Evolutionary conservation across 2,113 vertebrate species (phyloP), one percentile per base, ranked within the genome.

Genomic region (Percina caprodes): DNA sequence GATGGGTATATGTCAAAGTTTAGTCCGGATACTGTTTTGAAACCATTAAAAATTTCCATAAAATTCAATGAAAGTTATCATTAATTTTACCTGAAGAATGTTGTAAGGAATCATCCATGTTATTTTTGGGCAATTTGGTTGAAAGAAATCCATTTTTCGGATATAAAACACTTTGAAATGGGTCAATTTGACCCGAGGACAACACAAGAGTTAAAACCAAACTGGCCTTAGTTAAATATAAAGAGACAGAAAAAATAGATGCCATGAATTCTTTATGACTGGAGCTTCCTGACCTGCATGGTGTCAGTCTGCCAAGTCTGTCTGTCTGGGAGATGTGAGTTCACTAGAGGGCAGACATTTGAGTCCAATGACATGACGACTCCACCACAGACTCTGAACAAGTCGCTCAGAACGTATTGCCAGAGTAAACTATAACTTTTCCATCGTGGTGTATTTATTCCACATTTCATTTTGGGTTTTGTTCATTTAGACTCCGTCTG

Each of bases 401-500:
- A 60, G 52, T 72, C 59, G 26, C 9, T 30, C 61, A 67, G 77
- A 42, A 71, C 24, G 12, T 4, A 15, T 7, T 59, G 82, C 87
- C 83, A 86, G 69, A 86, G 46, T 51, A 89, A 91, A 91, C 76
- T 74, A 4, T 52, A 62, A 33, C 46, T 69, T 68, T 92, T 74
- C 55, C 75, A 69, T 80, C 65, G 63, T 39, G 11, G 51, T 75
- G 67, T 74, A 30, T 70, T 83, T 67, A 70, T 79, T 35, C 63
- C 80, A 42, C 59, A 48, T 86, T 77, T 84, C 45, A 55, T 42
- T 71, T 59, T 60, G 54, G 55, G 23, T 42, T 78, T 39, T 60
- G 16, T 75, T 30, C 79, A 82, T 94, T 67, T 90, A 99, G 98
- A 98, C 97, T 91, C 97, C 98, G 11, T 97, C 83, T 77, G 98